Evolutionary conservation across 2,797 vertebrate species (phyloP), one percentile per base, ranked within the genome.

Genomic region (Anomalospiza imberbis): DNA sequence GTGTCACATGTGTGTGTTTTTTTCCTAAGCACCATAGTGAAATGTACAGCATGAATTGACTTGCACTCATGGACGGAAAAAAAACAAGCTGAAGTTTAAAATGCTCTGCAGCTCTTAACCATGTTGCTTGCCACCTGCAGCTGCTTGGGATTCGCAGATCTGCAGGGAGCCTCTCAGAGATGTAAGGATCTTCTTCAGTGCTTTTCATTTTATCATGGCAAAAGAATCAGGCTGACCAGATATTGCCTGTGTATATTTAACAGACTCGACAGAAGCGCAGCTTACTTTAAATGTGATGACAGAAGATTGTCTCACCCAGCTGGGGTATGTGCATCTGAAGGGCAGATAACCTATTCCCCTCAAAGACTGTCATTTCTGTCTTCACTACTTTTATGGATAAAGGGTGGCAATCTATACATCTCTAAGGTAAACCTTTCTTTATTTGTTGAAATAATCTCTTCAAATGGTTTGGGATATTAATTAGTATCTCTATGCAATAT

Each of bases 131-230:
- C 42, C 44, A 79, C 16, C 60, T 79, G 55, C 85, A 85, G 48
- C 20, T 90, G 47, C 54, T 72, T 51, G 28, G 61, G 36, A 88
- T 88, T 91, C 12, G 6, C 24, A 76, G 45, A 76, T 63, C 77
- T 79, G 55, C 66, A 79, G 81, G 74, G 77, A 92, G 18, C 20
- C 74, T 89, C 55, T 89, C 51, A 67, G 55, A 87, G 12, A 58
- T 62, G 16, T 44, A 74, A 93, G 38, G 13, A 78, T 72, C 28
- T 72, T 89, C 51, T 79, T 72, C 31, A 57, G 0, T 32, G 50
- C 9, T 74, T 85, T 75, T 88, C 48, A 45, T 84, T 83, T 63
- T 77, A 40, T 26, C 44, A 51, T 58, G 63, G 78, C 2, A 0
- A 75, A 88, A 72, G 38, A 75, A 50, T 42, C 31, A 57, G 31